Conservation (phyloP, 2,888 invertebrate genomes). For the Megastigmus dorsalis region DNA sequence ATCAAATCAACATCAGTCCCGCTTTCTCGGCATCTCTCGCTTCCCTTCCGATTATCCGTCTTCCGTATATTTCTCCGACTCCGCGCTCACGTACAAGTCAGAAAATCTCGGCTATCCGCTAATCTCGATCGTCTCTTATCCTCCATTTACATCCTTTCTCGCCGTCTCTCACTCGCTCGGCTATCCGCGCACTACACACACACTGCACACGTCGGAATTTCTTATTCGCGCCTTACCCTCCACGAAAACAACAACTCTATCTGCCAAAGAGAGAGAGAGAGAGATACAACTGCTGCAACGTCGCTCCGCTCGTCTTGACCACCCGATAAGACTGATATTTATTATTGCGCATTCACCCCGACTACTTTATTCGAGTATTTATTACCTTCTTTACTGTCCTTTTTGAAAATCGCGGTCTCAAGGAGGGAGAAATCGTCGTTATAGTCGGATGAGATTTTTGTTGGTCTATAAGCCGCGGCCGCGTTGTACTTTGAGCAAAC, state of each 20-base stretch:
- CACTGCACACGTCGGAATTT: slow-evolving; percentile 14
- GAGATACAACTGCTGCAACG: too few relatives aligned
- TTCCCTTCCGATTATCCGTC: neutral
- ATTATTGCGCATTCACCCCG: slow-evolving; percentile 18
- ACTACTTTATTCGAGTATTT: slow-evolving; percentile 20
- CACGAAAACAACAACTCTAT: slow-evolving; percentile 37
- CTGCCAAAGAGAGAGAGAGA: neutral
- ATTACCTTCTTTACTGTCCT: neutral
- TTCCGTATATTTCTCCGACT: neutral
- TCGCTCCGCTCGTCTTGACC: neutral
- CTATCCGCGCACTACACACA: too few relatives aligned
- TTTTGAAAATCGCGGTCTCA: too few relatives aligned
- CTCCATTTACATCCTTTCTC: neutral
- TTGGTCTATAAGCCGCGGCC: neutral
- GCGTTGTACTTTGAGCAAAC: slow-evolving; percentile 20
- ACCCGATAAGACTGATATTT: slow-evolving; percentile 45
- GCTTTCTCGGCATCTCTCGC: neutral
- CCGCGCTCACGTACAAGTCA: too few relatives aligned
- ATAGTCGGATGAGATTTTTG: neutral
- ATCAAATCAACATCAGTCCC: neutral
- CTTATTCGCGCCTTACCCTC: slow-evolving; percentile 16
- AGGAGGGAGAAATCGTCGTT: neutral
- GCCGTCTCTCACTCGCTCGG: too few relatives aligned
- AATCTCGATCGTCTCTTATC: slow-evolving; percentile 10
- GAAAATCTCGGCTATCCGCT: neutral